Conservation (phyloP, 2,113 vertebrate species). For the Epinephelus lanceolatus region DNA sequence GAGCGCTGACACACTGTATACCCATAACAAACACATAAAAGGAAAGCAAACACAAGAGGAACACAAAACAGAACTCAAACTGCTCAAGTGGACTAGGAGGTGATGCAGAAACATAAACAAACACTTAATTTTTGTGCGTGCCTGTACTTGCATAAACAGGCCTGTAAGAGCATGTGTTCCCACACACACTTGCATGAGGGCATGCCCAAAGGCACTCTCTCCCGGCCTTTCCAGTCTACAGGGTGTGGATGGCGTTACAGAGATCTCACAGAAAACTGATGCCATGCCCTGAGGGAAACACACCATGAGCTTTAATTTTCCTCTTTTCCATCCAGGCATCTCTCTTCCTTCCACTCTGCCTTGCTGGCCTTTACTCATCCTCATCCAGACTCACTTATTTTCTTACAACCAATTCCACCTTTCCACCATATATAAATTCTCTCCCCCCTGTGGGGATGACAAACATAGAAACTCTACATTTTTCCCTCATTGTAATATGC, state of each 20-base stretch:
- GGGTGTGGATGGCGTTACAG: conserved; percentile 44
- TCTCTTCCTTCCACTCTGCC: conserved; percentile 20
- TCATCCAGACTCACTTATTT: conserved; percentile 29
- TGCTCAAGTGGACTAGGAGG: conserved; percentile 12
- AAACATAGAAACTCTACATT: conserved; percentile 29
- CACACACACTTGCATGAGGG: neutral
- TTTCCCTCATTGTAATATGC: neutral
- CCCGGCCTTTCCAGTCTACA: conserved; percentile 23
- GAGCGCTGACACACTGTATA: conserved; percentile 10
- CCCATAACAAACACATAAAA: conserved; percentile 43
- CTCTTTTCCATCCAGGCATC: conserved; percentile 33
- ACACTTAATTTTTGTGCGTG: conserved; percentile 11
- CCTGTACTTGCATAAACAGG: neutral
- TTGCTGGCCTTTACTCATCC: conserved; percentile 43
- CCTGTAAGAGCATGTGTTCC: conserved; percentile 10
- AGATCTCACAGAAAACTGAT: conserved; percentile 62
- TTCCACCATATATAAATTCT: conserved; percentile 20
- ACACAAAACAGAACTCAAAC: conserved; percentile 32
- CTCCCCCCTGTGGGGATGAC: conserved; percentile 21
- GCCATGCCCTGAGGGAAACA: conserved; percentile 56
- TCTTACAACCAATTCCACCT: conserved; percentile 47
- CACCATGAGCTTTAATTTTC: conserved; percentile 57
- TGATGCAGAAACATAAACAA: conserved; percentile 34
- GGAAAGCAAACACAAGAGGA: conserved; percentile 50
- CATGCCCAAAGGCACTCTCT: conserved; percentile 23